Percentiles rank a stretch among this genome's conserved stretches.
These are phyloP conservation scores for Apteryx owenii DNA, from an alignment of 2,113 vertebrate genomes.

Conservation along the genomic window DNA sequence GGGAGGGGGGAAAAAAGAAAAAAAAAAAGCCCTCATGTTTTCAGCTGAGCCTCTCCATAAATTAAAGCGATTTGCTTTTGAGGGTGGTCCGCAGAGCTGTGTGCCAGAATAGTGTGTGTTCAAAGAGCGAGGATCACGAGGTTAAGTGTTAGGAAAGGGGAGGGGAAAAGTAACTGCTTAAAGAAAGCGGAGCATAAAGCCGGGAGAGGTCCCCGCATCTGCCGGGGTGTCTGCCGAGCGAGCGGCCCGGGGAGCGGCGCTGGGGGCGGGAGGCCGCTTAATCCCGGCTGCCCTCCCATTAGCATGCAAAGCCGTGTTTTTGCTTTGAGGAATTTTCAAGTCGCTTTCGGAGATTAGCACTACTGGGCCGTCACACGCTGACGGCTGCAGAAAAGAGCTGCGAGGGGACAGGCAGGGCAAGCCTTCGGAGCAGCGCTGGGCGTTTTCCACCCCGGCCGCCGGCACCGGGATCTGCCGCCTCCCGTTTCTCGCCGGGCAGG, in stretches of 20 bases:
- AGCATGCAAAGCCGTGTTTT: neutral
- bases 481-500: neutral
- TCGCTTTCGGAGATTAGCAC: neutral
- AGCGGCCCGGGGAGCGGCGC: neutral
- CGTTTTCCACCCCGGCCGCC: too few species aligned
- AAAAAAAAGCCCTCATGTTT: neutral
- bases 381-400: neutral
- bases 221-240: neutral
- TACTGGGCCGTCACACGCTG: fast-evolving
- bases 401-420: fast-evolving
- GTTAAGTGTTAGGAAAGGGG: too few species aligned
- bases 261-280: too few species aligned
- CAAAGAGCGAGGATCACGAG: too few species aligned
- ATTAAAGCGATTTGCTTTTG: conserved; percentile 39
- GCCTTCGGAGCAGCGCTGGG: too few species aligned
- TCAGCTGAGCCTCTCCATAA: conserved; percentile 58
- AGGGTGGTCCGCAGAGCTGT: conserved; percentile 9
- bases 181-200: neutral
- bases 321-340: neutral
- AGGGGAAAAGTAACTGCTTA: too few species aligned
- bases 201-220: neutral
- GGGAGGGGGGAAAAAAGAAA: neutral
- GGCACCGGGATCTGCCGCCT: too few species aligned
- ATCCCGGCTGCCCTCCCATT: too few species aligned
- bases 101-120: neutral